Percentiles rank a stretch among this genome's conserved stretches.
phyloP scores from a whole-genome alignment of 1,140 invertebrate species.

The Maconellicoccus hirsutus region DNA sequence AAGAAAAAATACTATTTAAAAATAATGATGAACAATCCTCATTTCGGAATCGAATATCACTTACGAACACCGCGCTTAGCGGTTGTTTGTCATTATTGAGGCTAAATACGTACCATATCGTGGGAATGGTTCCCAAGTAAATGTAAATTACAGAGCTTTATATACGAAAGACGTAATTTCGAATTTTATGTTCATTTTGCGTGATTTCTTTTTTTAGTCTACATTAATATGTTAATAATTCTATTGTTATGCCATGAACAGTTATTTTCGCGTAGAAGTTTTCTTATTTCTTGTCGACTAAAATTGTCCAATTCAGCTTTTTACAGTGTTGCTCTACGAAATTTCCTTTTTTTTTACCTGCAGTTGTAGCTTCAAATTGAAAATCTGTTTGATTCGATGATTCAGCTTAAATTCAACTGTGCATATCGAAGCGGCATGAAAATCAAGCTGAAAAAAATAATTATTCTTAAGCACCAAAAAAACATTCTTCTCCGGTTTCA shows the following conservation, averaged over 20 bases:
- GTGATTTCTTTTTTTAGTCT: slow-evolving; percentile 12
- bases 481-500: background rate
- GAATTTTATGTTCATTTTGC: slow-evolving; percentile 18
- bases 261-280: slow-evolving; percentile 13
- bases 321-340: too few species aligned
- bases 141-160: slow-evolving; percentile 13
- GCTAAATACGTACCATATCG: background rate
- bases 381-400: background rate
- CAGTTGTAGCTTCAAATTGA: background rate
- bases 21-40: background rate
- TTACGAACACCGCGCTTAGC: background rate
- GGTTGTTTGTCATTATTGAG: slow-evolving; percentile 19
- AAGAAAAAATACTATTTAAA: background rate
- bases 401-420: background rate
- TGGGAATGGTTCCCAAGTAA: slow-evolving; percentile 11
- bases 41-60: background rate
- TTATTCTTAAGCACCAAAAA: too few species aligned
- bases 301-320: background rate
- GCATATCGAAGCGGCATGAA: background rate
- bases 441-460: background rate
- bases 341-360: background rate
- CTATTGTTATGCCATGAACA: slow-evolving; percentile 5
- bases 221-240: slow-evolving; percentile 18
- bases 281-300: background rate
- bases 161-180: background rate